phyloP scores from a whole-genome alignment of 2,797 vertebrate genomes.

The Monodelphis domestica region DNA sequence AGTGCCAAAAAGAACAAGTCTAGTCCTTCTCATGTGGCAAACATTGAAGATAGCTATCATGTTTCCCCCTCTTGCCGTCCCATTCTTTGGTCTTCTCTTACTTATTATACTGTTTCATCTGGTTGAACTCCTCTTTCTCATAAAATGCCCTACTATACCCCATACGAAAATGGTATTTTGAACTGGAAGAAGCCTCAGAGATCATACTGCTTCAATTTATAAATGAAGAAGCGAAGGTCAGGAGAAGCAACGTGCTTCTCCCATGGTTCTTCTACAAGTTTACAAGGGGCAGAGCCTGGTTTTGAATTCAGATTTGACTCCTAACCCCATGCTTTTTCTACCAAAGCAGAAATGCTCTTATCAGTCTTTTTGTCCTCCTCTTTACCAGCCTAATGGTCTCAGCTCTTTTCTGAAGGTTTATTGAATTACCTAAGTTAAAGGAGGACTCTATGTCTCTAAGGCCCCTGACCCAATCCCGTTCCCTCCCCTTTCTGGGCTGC shows the following conservation, averaged over 20 bases:
- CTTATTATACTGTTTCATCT: background rate
- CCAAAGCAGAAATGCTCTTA: background rate
- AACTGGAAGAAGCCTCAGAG: background rate
- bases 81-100: background rate
- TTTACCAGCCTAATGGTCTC: background rate
- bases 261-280: background rate
- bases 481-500: background rate
- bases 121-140: background rate
- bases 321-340: background rate
- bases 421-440: background rate
- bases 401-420: background rate
- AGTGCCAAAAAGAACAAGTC: background rate
- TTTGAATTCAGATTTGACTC: background rate
- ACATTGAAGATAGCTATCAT: background rate
- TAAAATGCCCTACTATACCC: background rate
- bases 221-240: background rate
- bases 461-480: background rate
- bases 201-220: background rate
- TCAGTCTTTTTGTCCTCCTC: background rate
- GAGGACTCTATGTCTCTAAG: background rate
- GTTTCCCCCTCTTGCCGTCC: background rate
- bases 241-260: background rate
- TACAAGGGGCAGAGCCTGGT: background rate
- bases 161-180: background rate
- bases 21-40: background rate